Conservation (phyloP, 2,888 invertebrate species). For the Pharmacophagus antenor region DNA sequence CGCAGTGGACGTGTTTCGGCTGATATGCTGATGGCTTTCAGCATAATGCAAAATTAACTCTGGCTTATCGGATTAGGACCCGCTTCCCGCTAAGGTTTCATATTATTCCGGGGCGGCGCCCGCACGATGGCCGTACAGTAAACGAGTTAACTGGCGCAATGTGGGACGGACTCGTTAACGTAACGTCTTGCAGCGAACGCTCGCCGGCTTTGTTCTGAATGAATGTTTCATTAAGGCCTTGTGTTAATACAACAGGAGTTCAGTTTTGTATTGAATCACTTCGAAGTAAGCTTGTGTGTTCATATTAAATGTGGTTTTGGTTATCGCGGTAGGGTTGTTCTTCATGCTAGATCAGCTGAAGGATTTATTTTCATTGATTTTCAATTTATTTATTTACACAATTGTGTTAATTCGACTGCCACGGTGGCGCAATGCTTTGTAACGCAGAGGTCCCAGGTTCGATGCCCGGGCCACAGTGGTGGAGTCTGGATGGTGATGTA, state of each 20-base stretch:
- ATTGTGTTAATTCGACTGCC: too few species aligned
- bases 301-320: too few species aligned
- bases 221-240: constrained; percentile 25
- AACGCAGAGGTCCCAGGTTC: too few species aligned
- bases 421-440: too few species aligned
- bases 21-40: neutral
- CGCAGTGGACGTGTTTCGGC: too few species aligned
- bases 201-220: constrained; percentile 25
- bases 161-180: constrained; percentile 33
- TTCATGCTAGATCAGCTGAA: too few species aligned
- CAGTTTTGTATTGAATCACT: neutral
- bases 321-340: too few species aligned
- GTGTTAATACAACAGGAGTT: constrained; percentile 14
- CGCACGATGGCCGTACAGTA: constrained; percentile 36
- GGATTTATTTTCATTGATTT: too few species aligned
- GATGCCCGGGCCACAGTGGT: too few species aligned
- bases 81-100: neutral
- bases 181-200: constrained; percentile 23
- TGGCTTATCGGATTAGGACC: neutral
- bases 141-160: neutral
- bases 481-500: too few species aligned
- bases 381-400: too few species aligned
- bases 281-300: neutral
- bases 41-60: neutral
- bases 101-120: constrained; percentile 42